A percentile compares a stretch with the other conserved stretches of the same genome.
Evolutionary conservation across 2,797 vertebrate species (phyloP).

Genomic region (Centropyge bicolor): DNA sequence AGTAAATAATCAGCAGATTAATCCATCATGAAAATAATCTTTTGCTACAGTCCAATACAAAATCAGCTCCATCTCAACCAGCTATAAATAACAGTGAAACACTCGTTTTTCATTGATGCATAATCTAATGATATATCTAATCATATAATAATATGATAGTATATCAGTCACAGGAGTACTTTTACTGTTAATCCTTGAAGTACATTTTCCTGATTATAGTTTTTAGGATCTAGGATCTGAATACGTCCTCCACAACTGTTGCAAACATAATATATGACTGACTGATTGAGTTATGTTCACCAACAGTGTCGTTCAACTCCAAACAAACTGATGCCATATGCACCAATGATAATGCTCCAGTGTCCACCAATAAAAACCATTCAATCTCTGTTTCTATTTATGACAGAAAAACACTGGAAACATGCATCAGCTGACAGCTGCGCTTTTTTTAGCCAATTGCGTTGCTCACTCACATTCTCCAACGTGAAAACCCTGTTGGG

Average conservation of each 20-base stretch:
- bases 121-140: not conserved
- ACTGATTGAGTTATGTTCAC: conserved; percentile 26
- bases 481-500: conserved; percentile 68
- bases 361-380: conserved; percentile 35
- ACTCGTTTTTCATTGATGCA: not conserved
- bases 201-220: not conserved
- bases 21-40: not conserved
- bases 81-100: not conserved
- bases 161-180: not conserved
- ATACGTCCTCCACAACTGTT: not conserved
- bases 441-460: conserved; percentile 82
- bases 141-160: too few species aligned
- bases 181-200: not conserved
- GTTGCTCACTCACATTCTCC: conserved; percentile 66
- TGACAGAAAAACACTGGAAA: conserved; percentile 77
- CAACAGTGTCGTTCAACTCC: conserved; percentile 17
- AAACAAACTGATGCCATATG: conserved; percentile 44
- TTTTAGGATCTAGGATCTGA: not conserved
- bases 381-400: conserved; percentile 54
- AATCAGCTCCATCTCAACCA: not conserved
- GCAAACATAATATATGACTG: conserved; percentile 5
- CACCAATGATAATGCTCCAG: conserved; percentile 24
- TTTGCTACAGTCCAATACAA: not conserved
- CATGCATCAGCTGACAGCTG: conserved; percentile 84
- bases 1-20: not conserved